Base-by-base conservation (phyloP, 53 echinoderm and acorn worm genomes). In the Actinopyga echinites region DNA sequence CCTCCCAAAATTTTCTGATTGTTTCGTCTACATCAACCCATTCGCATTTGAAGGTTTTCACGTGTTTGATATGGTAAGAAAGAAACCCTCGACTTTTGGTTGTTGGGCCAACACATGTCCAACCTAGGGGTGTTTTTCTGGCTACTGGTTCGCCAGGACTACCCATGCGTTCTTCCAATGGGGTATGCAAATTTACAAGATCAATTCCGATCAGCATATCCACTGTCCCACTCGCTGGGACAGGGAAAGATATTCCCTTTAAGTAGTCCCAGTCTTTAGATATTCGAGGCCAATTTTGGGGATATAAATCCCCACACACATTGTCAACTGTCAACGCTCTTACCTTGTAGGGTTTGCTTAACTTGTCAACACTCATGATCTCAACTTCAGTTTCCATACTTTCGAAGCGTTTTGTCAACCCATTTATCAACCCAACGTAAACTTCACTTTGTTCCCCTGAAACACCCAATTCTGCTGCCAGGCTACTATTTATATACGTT, bases 401-500 rank as follows among this genome's bases (percentile, higher is more conserved):
- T 13, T 30, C 17, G 57, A 79, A 79, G 20, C 80, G 20, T 35
- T 60, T 19, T 58, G 57, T 59, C 17, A 58, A 9, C 17, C 80
- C 80, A 59, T 79, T 33, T 21, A 79, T 34, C 25, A 79, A 5
- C 20, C 58, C 58, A 28, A 57, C 80, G 12, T 33, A 57, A 3
- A 79, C 38, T n/a, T 79, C 80, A 32, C 34, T 36, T 59, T 79
- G 79, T 24, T 3, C 32, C 20, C 80, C 80, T 12, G 15, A 10
- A 7, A 59, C 17, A 21, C 80, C 58, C 20, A 79, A 58, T 28
- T 80, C 60, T 10, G 80, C 80, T 36, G 80, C 60, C 7, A 59
- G 37, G 4, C 60, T 38, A 35, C 80, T 80, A 59, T 80, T 59
- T 59, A 80, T 61, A 28, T 80, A 80, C 56, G 56, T 80, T 38